Evolutionary conservation across 2,888 invertebrate genomes (phyloP), one percentile per base, ranked within the genome.

Genomic region (Leptothorax acervorum): DNA sequence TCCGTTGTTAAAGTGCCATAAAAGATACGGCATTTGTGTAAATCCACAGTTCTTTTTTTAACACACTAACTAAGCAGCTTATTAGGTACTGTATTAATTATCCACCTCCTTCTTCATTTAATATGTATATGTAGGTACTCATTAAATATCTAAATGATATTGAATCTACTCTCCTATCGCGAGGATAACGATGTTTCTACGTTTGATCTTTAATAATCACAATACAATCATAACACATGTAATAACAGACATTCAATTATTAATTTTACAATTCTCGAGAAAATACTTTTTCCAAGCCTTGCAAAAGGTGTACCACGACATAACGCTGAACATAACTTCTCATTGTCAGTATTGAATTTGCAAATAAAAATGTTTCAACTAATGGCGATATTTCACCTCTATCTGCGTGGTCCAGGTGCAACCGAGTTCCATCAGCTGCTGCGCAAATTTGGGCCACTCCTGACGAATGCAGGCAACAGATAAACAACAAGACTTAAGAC

Each of bases 401-500:
- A 96, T 96, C 96, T 97, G 97, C 94, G 97, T 97, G 96, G 97
- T 97, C 96, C 97, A 97, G 95, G 97, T 97, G 96, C 97, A 97
- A 95, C 97, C 97, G 94, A 97, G 97, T 96, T 97, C 97, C 96
- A 97, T 97, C 95, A 97, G 97, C 95, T 97, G 97, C 96, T 97
- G 97, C 96, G 97, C 97, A 96, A 97, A 96, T 96, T 97, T 97
- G 96, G 97, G 97, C 97, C 97, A 97, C 96, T 97, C 97, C 97
- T 97, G 95, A 94, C 94, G 93, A 90, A 92, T 91, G 94, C 94
- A 93, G 93, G 92, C 89, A 94, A 95, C 93, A 95, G 92, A 95
- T 92, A 94, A 94, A 94, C 92, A 92, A 84, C 87, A 90, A 86
- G 83, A 88, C 85, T 87, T 89, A 88, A 86, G 86, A 87, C 42